Conservation (phyloP, 2,888 invertebrate genomes). For the Agonopterix heracliana region DNA sequence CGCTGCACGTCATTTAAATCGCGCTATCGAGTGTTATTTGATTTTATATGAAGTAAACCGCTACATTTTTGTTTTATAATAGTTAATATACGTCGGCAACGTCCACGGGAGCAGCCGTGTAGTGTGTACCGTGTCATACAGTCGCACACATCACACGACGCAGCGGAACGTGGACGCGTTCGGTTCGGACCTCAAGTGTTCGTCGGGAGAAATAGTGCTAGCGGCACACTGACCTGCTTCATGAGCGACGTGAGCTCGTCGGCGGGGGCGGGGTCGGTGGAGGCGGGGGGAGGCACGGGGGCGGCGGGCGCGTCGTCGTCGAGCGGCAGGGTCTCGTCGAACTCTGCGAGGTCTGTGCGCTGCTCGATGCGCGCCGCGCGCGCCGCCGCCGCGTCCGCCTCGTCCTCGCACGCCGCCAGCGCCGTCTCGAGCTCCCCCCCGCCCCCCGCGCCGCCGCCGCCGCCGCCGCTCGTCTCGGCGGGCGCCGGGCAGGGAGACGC, state of each 20-base stretch:
- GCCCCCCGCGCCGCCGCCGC: conserved; percentile 54
- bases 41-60: no score
- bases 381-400: conserved; percentile 94
- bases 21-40: no score
- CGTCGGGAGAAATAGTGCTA: no score
- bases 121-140: no score
- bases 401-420: conserved; percentile 95
- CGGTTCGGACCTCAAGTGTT: no score
- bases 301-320: conserved; percentile 81
- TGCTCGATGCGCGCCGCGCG: conserved; percentile 92
- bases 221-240: conserved; percentile 37
- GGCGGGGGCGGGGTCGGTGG: conserved; percentile 57
- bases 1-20: no score
- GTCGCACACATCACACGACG: no score
- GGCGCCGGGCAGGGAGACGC: conserved; percentile 1
- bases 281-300: conserved; percentile 14
- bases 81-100: no score
- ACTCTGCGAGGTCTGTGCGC: conserved; percentile 93
- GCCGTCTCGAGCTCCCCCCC: conserved; percentile 83
- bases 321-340: conserved; percentile 95
- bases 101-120: no score
- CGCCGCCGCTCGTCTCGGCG: conserved; percentile 62
- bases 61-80: no score
- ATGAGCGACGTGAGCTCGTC: conserved; percentile 44
- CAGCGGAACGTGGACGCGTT: no score